Conservation (phyloP, 1,140 invertebrate genomes). For the Laupala kohalensis region DNA sequence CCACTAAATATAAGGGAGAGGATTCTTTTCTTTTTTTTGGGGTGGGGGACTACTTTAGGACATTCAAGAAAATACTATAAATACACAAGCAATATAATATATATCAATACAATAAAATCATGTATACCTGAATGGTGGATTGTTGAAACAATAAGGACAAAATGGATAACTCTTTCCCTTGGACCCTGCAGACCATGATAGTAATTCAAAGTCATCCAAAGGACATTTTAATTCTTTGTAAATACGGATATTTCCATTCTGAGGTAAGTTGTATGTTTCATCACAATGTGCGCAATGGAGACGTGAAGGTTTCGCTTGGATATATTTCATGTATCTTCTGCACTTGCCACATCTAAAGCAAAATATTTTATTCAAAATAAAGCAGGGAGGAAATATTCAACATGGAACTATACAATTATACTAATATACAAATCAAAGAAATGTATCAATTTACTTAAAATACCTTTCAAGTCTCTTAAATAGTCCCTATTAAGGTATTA, state of each 20-base stretch:
- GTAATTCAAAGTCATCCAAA: constrained; percentile 91
- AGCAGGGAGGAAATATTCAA: no score
- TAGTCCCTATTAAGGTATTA: no score
- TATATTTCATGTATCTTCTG: constrained; percentile 92
- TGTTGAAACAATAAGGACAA: constrained; percentile 97
- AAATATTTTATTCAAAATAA: constrained; percentile 20
- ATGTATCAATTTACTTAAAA: no score
- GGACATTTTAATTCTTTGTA: constrained; percentile 97
- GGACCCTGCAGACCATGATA: constrained; percentile 81
- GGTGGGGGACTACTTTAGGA: no score
- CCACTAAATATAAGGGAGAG: no score
- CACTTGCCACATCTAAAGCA: constrained; percentile 88
- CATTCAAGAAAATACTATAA: no score
- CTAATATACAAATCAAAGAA: no score
- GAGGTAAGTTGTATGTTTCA: constrained; percentile 89
- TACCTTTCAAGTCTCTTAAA: no score
- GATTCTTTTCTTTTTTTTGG: no score
- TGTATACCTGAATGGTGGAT: constrained; percentile 80
- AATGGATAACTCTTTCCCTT: constrained; percentile 90
- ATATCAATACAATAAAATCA: neutral
- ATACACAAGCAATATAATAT: no score
- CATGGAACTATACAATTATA: no score
- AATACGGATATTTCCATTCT: constrained; percentile 83
- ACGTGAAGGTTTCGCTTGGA: constrained; percentile 84
- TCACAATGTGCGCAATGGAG: constrained; percentile 93